Evolutionary conservation across 2,888 invertebrate genomes (phyloP).

Genomic region (Sisyra nigra): DNA sequence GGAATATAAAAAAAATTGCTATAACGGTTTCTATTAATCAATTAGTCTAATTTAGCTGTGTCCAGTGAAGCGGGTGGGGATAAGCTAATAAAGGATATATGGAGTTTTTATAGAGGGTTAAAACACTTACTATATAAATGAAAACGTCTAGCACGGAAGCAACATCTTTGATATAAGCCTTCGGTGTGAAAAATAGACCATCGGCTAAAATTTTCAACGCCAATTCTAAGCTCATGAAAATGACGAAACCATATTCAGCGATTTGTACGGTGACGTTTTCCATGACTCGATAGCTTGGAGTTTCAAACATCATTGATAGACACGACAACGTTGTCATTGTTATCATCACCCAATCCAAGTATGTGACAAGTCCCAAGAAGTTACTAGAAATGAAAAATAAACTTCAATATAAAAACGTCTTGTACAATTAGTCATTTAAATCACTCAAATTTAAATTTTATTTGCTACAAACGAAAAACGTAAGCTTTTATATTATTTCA

Average conservation of each 20-base stretch:
- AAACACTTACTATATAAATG: slow-evolving; percentile 72
- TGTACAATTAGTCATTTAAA: too few relatives aligned
- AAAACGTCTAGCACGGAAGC: slow-evolving; percentile 94
- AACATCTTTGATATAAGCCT: slow-evolving; percentile 95
- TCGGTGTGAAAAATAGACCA: slow-evolving; percentile 96
- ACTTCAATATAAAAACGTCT: too few relatives aligned
- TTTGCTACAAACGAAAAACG: too few relatives aligned
- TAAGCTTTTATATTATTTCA: not conserved
- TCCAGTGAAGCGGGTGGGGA: too few relatives aligned
- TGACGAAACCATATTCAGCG: slow-evolving; percentile 94
- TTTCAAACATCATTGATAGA: slow-evolving; percentile 98
- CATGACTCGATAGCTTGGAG: slow-evolving; percentile 85
- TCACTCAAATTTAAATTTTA: too few relatives aligned
- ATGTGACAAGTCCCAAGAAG: slow-evolving; percentile 92
- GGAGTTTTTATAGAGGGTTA: not conserved
- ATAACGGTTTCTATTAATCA: too few relatives aligned
- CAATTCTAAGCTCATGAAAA: slow-evolving; percentile 95
- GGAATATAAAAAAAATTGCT: not conserved
- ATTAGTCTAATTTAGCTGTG: too few relatives aligned
- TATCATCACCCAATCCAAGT: slow-evolving; percentile 99
- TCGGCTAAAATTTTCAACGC: slow-evolving; percentile 92
- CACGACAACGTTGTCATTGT: slow-evolving; percentile 94
- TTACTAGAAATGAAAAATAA: slow-evolving; percentile 45
- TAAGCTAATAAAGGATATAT: not conserved
- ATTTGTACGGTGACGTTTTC: slow-evolving; percentile 85